phyloP scores from a whole-genome alignment of 2,113 vertebrate genomes.

The Amblyornis subalaris region DNA sequence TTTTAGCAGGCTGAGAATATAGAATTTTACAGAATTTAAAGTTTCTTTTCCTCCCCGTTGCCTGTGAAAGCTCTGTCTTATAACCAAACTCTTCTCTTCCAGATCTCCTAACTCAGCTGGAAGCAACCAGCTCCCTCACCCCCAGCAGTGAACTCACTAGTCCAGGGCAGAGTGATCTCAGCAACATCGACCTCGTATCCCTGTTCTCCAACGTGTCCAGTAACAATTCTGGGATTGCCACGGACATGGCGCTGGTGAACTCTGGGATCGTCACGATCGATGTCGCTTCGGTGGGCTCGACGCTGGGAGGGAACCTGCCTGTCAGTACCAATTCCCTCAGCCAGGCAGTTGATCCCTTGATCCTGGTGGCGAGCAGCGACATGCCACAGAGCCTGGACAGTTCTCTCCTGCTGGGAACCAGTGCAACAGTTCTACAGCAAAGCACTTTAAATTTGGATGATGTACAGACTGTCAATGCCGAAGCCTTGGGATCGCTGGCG shows the following conservation, averaged over 20 bases:
- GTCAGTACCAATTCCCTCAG: conserved; percentile 65
- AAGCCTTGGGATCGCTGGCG: conserved; percentile 81
- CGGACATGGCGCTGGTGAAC: conserved; percentile 84
- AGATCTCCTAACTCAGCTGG: conserved; percentile 88
- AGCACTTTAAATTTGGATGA: conserved; percentile 84
- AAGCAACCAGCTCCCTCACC: conserved; percentile 82
- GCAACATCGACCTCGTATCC: conserved; percentile 86
- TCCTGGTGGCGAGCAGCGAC: conserved; percentile 80
- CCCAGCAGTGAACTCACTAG: conserved; percentile 89
- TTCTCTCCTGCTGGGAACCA: conserved; percentile 72
- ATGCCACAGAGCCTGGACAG: conserved; percentile 81
- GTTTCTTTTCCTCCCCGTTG: background rate
- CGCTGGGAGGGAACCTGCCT: conserved; percentile 71
- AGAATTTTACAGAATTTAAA: background rate
- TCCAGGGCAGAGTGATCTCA: conserved; percentile 80
- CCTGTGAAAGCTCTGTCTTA: background rate
- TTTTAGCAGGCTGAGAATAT: background rate
- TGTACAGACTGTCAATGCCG: conserved; percentile 83
- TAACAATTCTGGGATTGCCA: conserved; percentile 66
- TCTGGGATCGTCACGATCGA: conserved; percentile 91
- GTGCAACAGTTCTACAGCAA: conserved; percentile 79
- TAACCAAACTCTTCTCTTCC: background rate
- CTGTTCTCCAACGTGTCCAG: conserved; percentile 84
- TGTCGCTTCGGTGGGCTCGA: conserved; percentile 79
- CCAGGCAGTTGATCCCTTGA: conserved; percentile 85